Conservation (phyloP, 2,113 vertebrate species). For the Aegotheles bennettii region DNA sequence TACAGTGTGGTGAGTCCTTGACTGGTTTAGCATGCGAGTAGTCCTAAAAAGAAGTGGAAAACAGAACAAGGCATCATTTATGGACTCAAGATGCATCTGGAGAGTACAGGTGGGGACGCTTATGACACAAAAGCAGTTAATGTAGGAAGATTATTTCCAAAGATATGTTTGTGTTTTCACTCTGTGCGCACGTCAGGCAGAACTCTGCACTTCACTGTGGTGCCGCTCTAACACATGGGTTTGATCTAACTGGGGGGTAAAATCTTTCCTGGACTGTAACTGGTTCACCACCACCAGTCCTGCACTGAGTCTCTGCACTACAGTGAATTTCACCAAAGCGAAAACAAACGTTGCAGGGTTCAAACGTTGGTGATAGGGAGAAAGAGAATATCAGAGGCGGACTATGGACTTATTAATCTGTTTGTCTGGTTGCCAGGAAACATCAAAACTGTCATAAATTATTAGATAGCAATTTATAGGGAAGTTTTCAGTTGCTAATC, state of each 20-base stretch:
- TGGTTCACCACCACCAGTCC: not conserved
- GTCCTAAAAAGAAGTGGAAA: not conserved
- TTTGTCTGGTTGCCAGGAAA: slow-evolving; percentile 27
- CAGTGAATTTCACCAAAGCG: not conserved
- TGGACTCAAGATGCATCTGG: rapidly evolving
- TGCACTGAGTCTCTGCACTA: not conserved
- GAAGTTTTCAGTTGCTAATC: slow-evolving; percentile 47
- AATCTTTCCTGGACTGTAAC: not conserved
- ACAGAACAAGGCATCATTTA: not conserved
- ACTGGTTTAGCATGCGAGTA: not conserved
- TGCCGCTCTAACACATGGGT: rapidly evolving
- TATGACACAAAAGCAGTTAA: not conserved
- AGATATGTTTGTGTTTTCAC: not conserved
- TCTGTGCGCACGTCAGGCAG: not conserved
- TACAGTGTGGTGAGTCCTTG: not conserved
- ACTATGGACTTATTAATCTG: slow-evolving; percentile 46
- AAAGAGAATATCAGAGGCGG: not conserved
- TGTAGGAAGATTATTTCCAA: not conserved
- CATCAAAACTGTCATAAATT: slow-evolving; percentile 12
- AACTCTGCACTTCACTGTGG: not conserved
- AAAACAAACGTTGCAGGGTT: slow-evolving; percentile 29
- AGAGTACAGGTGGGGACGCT: not conserved
- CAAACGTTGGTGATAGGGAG: slow-evolving; percentile 10
- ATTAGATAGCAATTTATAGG: not conserved
- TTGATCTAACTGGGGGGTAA: not conserved